Percentiles rank a stretch among this genome's conserved stretches.
phyloP scores from a whole-genome alignment of 2,113 vertebrate genomes.

The Syngnathus typhle region DNA sequence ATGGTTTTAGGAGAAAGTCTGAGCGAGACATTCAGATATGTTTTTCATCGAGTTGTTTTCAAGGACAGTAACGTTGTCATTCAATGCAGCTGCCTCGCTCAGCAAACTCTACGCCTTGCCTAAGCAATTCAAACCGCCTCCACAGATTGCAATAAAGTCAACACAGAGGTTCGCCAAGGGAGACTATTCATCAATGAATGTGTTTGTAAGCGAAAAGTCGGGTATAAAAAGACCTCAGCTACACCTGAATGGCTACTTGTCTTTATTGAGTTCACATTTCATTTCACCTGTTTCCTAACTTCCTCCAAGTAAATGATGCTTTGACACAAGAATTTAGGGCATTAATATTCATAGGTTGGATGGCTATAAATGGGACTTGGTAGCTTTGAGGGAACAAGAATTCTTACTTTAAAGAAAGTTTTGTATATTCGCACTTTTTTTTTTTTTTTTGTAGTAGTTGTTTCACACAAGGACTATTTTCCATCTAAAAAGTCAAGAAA shows the following conservation, averaged over 20 bases:
- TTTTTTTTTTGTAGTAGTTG: not conserved
- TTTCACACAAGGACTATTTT: not conserved
- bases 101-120: constrained; percentile 64
- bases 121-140: constrained; percentile 61
- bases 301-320: constrained; percentile 19
- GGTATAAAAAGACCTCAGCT: constrained; percentile 43
- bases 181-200: constrained; percentile 61
- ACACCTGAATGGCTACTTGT: constrained; percentile 55
- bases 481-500: not conserved
- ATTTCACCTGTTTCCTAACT: constrained; percentile 50
- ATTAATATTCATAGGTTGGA: constrained; percentile 13
- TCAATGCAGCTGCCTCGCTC: constrained; percentile 62
- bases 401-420: not conserved
- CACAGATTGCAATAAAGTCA: constrained; percentile 54
- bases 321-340: constrained; percentile 29
- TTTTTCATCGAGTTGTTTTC: constrained; percentile 57
- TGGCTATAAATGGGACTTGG: constrained; percentile 6
- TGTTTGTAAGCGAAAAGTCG: constrained; percentile 45
- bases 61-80: constrained; percentile 66
- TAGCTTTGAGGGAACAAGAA: constrained; percentile 4
- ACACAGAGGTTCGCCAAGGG: constrained; percentile 60
- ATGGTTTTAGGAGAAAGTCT: constrained; percentile 50
- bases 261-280: constrained; percentile 34
- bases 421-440: not conserved
- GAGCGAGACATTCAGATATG: constrained; percentile 60